Conservation (phyloP, 1,140 invertebrate genomes). For the Meloidogyne floridensis region DNA sequence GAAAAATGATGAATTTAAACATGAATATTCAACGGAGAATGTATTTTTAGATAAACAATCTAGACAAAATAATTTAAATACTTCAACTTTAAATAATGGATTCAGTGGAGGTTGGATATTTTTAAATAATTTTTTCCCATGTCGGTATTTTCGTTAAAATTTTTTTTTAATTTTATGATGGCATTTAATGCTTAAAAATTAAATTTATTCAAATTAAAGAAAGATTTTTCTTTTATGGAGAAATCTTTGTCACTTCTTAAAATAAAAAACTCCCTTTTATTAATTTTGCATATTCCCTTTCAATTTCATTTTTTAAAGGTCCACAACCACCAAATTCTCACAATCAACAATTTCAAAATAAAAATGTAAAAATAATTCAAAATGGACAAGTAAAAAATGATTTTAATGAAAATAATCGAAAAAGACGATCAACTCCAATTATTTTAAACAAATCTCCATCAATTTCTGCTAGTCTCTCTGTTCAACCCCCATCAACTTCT, state of each 20-base stretch:
- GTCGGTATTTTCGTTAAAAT: no score
- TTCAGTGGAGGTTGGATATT: background rate
- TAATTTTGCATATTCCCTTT: no score
- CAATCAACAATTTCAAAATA: background rate
- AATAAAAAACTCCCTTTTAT: no score
- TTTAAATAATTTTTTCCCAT: background rate
- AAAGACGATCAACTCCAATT: background rate
- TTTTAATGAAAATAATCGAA: background rate
- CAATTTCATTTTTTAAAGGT: no score
- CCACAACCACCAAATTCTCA: no score
- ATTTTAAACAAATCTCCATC: background rate
- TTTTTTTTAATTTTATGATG: no score
- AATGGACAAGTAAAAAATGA: background rate
- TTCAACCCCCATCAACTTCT: slow-evolving; percentile 1
- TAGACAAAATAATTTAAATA: background rate
- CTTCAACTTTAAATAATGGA: background rate
- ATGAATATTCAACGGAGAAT: no score
- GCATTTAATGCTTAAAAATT: no score
- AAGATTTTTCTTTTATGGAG: no score
- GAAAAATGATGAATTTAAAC: background rate
- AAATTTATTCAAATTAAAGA: no score
- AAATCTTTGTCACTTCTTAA: no score
- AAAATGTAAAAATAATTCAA: background rate
- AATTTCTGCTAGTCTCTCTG: slow-evolving; percentile 1
- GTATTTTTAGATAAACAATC: background rate